phyloP scores from a whole-genome alignment of 2,888 invertebrate genomes.

The Anagyrus pseudococci region DNA sequence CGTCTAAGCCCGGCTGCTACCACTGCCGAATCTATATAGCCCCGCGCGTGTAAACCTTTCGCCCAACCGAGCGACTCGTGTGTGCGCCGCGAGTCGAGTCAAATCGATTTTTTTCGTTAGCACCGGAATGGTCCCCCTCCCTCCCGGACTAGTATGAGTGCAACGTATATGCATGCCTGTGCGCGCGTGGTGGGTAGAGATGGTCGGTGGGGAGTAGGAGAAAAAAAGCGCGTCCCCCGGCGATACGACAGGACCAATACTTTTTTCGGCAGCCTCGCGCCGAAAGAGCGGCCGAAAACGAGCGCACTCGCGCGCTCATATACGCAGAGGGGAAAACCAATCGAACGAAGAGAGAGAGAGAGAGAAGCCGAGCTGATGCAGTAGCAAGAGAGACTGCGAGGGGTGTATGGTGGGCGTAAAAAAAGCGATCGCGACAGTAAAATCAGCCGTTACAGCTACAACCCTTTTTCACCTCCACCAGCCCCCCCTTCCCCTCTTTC shows the following conservation, averaged over 20 bases:
- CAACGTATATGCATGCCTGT: too few relatives aligned
- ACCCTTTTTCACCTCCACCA: slow-evolving; percentile 23
- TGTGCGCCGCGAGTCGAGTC: slow-evolving; percentile 2
- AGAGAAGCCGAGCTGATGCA: not conserved
- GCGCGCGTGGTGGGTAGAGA: slow-evolving; percentile 12
- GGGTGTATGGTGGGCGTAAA: slow-evolving; percentile 34
- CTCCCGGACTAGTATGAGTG: too few relatives aligned
- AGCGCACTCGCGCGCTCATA: slow-evolving; percentile 31
- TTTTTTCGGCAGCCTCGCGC: slow-evolving; percentile 39
- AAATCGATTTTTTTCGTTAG: slow-evolving; percentile 35
- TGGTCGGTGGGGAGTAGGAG: slow-evolving; percentile 15
- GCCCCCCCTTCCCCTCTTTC: slow-evolving; percentile 34
- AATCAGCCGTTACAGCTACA: slow-evolving; percentile 46
- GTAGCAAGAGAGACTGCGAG: slow-evolving; percentile 1
- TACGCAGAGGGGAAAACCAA: not conserved
- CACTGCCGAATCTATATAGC: too few relatives aligned
- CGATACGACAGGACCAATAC: slow-evolving; percentile 37
- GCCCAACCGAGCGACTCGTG: slow-evolving; percentile 7
- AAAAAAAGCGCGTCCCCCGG: slow-evolving; percentile 21
- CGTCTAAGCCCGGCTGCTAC: too few relatives aligned
- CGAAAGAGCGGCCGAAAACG: slow-evolving; percentile 29
- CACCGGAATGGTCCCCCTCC: too few relatives aligned
- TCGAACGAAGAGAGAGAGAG: not conserved
- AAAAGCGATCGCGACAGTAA: slow-evolving; percentile 41
- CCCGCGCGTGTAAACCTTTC: slow-evolving; percentile 10